Percentiles rank a stretch among this genome's conserved stretches.
Evolutionary conservation across 2,113 vertebrate species (phyloP).

Genomic region (Cygnus atratus): DNA sequence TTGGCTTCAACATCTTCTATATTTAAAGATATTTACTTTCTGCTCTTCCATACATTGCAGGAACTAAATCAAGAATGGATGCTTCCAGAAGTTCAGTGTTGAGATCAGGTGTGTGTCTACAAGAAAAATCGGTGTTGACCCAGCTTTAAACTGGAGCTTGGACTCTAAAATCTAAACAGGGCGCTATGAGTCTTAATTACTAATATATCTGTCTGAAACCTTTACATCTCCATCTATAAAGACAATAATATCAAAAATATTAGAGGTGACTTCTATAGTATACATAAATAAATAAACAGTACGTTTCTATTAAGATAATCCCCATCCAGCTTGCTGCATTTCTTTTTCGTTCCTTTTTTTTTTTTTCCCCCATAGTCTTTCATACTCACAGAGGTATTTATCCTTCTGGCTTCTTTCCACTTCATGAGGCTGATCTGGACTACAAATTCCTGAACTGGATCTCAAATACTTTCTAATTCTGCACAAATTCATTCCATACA

Average conservation of each 20-base stretch:
- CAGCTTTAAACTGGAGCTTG: not conserved
- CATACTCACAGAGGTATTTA: not conserved
- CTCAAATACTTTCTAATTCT: not conserved
- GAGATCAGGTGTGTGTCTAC: not conserved
- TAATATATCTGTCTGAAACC: not conserved
- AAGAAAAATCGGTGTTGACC: not conserved
- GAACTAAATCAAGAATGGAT: not conserved
- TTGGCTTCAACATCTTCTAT: not conserved
- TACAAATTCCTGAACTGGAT: not conserved
- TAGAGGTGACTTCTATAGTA: not conserved
- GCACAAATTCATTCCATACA: not conserved
- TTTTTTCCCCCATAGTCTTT: fast-evolving
- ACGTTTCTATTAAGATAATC: not conserved
- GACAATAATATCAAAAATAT: not conserved
- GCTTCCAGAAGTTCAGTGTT: not conserved
- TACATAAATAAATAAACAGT: not conserved
- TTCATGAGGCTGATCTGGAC: not conserved
- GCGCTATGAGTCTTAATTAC: not conserved
- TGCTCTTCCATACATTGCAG: not conserved
- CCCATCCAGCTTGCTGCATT: not conserved
- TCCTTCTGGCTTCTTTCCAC: not conserved
- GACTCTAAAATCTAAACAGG: not conserved
- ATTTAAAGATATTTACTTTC: not conserved
- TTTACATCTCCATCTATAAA: not conserved
- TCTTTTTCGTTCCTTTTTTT: not conserved